phyloP scores from a whole-genome alignment of 2,113 vertebrate species.

The Nymphicus hollandicus region DNA sequence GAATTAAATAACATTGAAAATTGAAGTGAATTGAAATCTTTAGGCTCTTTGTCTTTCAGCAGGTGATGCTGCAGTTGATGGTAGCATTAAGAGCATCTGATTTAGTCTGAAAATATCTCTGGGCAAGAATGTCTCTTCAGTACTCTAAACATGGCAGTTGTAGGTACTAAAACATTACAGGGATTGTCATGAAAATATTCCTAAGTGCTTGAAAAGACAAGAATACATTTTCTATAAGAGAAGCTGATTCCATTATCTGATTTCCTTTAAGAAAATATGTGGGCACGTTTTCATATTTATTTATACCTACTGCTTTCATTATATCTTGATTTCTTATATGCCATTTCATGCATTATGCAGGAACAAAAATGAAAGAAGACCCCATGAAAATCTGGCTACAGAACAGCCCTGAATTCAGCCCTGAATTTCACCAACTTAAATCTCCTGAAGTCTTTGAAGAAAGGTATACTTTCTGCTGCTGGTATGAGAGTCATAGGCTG shows the following conservation, averaged over 20 bases:
- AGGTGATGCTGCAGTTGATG: neutral
- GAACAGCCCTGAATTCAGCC: neutral
- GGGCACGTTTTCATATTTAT: constrained; percentile 45
- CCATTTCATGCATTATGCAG: constrained; percentile 44
- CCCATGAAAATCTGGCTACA: neutral
- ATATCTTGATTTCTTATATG: constrained; percentile 1
- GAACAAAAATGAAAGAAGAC: neutral
- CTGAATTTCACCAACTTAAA: neutral
- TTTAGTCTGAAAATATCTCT: neutral
- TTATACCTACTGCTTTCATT: constrained; percentile 40
- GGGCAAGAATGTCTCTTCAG: neutral
- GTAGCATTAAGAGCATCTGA: neutral
- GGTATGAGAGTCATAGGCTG: neutral
- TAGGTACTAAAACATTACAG: constrained; percentile 12
- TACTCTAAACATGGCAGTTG: neutral
- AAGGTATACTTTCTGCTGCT: neutral
- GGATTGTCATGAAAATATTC: constrained; percentile 34
- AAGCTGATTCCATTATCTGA: constrained; percentile 38
- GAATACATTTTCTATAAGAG: neutral
- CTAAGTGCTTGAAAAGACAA: constrained; percentile 24
- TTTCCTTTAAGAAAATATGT: constrained; percentile 46
- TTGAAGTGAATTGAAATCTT: neutral
- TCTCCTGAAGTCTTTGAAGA: neutral
- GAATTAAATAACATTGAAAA: neutral
- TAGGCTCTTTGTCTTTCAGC: neutral